Conservation (phyloP, 1,140 invertebrate genomes). For the Sycophaga agraensis region DNA sequence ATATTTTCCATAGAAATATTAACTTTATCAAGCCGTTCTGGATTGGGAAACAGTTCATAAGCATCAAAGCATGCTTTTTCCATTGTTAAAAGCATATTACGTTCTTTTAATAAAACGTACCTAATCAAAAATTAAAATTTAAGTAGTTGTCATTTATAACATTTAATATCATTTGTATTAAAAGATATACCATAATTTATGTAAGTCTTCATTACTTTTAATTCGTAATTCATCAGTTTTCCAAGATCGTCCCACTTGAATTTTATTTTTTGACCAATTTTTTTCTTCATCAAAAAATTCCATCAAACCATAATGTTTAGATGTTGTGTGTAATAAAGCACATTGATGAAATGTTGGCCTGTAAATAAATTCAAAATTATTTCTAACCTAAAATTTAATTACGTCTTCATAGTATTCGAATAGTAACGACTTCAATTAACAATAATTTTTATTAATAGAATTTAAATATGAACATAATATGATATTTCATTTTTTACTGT, state of each 20-base stretch:
- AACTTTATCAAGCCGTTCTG: slow-evolving; percentile 94
- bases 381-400: neutral
- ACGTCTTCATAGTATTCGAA: neutral
- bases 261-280: slow-evolving; percentile 78
- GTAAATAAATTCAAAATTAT: neutral
- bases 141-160: neutral
- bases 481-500: neutral
- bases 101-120: slow-evolving; percentile 92
- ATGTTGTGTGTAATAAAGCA: slow-evolving; percentile 52
- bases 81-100: slow-evolving; percentile 97
- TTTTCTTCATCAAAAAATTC: slow-evolving; percentile 92
- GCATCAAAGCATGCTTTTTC: slow-evolving; percentile 77
- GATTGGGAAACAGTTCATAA: slow-evolving; percentile 82
- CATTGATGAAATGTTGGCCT: neutral
- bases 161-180: neutral
- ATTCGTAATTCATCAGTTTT: slow-evolving; percentile 86
- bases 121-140: slow-evolving; percentile 49
- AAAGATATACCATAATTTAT: slow-evolving; percentile 89
- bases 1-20: slow-evolving; percentile 95
- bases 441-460: neutral
- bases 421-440: neutral
- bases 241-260: slow-evolving; percentile 89
- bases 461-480: neutral
- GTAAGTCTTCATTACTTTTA: slow-evolving; percentile 94
- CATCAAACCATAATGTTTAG: slow-evolving; percentile 63